Percentiles rank a stretch among this genome's conserved stretches.
phyloP scores from a whole-genome alignment of 2,113 vertebrate species.

The Oriolus oriolus region DNA sequence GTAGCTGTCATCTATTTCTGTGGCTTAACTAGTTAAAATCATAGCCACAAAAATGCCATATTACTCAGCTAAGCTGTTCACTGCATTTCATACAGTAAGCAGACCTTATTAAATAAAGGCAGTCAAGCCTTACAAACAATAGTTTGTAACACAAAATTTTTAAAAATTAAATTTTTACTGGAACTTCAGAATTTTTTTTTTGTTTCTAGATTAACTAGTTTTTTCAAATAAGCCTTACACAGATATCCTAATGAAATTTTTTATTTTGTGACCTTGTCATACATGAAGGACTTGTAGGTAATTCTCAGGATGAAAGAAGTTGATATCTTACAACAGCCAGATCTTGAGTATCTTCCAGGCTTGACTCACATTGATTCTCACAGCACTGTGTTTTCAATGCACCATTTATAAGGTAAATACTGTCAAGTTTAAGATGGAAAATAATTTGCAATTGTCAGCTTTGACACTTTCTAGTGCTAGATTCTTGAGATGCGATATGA shows the following conservation, averaged over 20 bases:
- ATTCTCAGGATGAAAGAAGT: neutral
- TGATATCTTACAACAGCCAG: neutral
- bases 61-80: neutral
- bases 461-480: neutral
- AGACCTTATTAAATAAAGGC: neutral
- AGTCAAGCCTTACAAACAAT: neutral
- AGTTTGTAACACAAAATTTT: neutral
- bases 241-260: neutral
- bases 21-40: slow-evolving; percentile 35
- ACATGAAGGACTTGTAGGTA: neutral
- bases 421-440: neutral
- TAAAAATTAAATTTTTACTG: neutral
- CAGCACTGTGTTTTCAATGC: neutral
- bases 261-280: neutral
- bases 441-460: neutral
- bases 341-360: neutral
- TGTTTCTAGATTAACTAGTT: neutral
- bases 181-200: neutral
- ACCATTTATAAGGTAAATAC: neutral
- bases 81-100: neutral
- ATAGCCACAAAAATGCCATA: neutral
- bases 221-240: neutral
- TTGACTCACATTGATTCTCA: neutral
- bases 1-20: slow-evolving; percentile 22
- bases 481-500: neutral